Evolutionary conservation across 2,888 invertebrate genomes (phyloP), one percentile per base, ranked within the genome.

Genomic region (Cephus nigrinus): DNA sequence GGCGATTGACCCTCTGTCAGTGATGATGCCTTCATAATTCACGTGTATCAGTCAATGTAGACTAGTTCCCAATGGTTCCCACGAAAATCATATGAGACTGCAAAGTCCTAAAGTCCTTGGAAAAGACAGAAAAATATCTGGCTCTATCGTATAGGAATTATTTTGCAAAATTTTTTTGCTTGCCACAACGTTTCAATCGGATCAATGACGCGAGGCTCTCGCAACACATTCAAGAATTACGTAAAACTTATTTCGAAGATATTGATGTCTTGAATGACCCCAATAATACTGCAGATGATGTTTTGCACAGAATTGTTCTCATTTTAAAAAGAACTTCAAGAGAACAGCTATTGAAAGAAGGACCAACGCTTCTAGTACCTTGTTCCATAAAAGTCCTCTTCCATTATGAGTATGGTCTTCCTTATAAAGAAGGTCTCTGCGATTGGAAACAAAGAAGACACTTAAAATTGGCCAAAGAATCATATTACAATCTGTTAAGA

Each of bases 371-470:
- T 11, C 80, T 91, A 11, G 69, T 89, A 11, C 78, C 69, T 5
- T 88, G 86, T 35, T 76, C 86, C 1, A 81, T 90, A 4, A 88
- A 82, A 80, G 79, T 88, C 31, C 75, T 89, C 3, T 81, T 86
- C 1, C 68, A 86, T 33, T 88, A 84, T 35, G 82, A 86, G 77
- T 83, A 86, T 23, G 76, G 69, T 72, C 73, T 80, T 11, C 77
- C 78, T 75, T 34, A 80, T 5, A 73, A 73, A 4, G 75, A 76
- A 15, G 75, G 76, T 4, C 12, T 80, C 3, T 88, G 87, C 35
- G 80, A 83, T 30, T 89, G 87, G 85, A 88, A 85, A 77, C 82
- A 82, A 23, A 80, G 82, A 5, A 84, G 82, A 11, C 86, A 85
- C 76, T 83, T 86, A 69, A 80, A 82, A 40, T 23, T 82, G 3